phyloP scores from a whole-genome alignment of 1,140 invertebrate genomes.

The Pseudomyrmex flavicornis region DNA sequence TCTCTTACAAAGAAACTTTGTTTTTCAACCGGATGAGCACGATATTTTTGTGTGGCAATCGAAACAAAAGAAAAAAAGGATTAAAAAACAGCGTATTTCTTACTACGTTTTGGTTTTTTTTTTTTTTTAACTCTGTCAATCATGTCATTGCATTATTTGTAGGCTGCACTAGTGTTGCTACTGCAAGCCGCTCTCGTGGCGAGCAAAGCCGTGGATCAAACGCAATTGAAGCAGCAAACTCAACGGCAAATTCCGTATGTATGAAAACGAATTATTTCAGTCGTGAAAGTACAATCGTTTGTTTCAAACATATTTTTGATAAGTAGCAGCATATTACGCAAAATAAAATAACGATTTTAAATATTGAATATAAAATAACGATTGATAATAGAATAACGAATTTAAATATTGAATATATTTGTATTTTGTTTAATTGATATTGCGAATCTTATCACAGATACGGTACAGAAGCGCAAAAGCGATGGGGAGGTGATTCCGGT shows the following conservation, averaged over 20 bases:
- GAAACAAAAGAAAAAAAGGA: too few species aligned
- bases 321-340: background rate
- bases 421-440: conserved; percentile 21
- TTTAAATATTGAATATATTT: background rate
- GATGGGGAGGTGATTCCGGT: conserved; percentile 69
- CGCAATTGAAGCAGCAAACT: conserved; percentile 70
- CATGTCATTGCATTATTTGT: conserved; percentile 62
- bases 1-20: too few species aligned
- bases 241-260: conserved; percentile 80
- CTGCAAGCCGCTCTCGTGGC: conserved; percentile 83
- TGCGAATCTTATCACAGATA: conserved; percentile 57
- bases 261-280: background rate
- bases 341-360: background rate
- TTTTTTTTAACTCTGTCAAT: conserved; percentile 1
- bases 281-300: background rate
- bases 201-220: conserved; percentile 83
- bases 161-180: conserved; percentile 83
- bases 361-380: background rate
- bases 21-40: too few species aligned
- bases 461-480: conserved; percentile 79
- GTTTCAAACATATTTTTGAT: background rate
- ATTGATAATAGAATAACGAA: background rate
- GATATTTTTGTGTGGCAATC: too few species aligned
- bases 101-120: background rate
- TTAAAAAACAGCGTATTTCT: background rate